Evolutionary conservation across 1,140 invertebrate species (phyloP).

Genomic region (Bactericera cockerelli): DNA sequence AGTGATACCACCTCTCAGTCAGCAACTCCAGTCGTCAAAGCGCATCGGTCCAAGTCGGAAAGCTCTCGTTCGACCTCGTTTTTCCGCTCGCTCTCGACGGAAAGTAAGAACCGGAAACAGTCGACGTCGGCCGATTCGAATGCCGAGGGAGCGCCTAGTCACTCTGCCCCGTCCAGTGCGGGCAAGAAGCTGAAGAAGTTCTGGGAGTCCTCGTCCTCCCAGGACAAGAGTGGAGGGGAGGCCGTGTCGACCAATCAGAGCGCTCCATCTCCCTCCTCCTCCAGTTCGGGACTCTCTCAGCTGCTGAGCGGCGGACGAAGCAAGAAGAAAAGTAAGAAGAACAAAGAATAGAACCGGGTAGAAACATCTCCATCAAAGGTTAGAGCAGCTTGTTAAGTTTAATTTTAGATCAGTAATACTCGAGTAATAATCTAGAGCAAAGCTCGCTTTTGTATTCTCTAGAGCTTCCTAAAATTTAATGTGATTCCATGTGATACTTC

Average conservation of each 20-base stretch:
- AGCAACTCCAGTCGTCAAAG: background rate
- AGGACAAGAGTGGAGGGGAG: background rate
- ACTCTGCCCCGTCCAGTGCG: too few species aligned
- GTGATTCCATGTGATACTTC: too few species aligned
- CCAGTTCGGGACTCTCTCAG: background rate
- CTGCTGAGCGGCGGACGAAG: background rate
- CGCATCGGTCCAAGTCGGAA: background rate
- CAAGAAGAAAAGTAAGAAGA: conserved; percentile 2
- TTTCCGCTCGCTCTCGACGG: background rate
- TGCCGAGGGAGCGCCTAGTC: background rate
- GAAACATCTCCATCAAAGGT: too few species aligned
- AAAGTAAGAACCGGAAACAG: background rate
- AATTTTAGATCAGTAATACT: too few species aligned
- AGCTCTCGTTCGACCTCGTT: background rate
- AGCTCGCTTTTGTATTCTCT: too few species aligned
- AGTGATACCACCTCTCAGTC: background rate
- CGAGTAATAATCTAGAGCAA: too few species aligned
- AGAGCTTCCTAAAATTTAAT: too few species aligned
- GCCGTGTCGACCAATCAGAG: background rate
- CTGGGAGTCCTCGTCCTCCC: background rate
- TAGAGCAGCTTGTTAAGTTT: too few species aligned
- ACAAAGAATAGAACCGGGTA: background rate
- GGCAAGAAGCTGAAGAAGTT: background rate
- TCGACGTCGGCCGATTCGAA: background rate
- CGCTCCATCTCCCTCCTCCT: background rate